These are phyloP conservation scores for Entomyzon cyanotis DNA, from an alignment of 2,113 vertebrate species.

Conservation along the genomic window DNA sequence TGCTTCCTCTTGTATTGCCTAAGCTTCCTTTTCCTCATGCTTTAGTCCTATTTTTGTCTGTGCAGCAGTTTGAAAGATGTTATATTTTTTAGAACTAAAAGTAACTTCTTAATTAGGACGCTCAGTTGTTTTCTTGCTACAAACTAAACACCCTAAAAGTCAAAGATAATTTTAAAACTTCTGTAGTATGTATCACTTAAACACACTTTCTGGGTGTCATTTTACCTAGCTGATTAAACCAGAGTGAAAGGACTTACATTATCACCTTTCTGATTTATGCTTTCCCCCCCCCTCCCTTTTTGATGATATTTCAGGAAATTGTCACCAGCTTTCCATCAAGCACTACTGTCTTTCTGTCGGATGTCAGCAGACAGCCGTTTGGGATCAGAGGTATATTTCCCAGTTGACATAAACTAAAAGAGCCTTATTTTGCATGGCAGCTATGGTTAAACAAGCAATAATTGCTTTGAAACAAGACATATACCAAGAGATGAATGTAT, in stretches of 20 bases:
- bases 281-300: background rate
- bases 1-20: conserved; percentile 19
- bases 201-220: background rate
- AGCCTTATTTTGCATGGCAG: background rate
- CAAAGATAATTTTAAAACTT: background rate
- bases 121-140: background rate
- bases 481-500: background rate
- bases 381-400: conserved; percentile 89
- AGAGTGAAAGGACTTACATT: background rate
- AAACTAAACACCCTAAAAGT: background rate
- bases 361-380: conserved; percentile 97
- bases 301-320: conserved; percentile 81
- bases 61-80: background rate
- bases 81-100: background rate
- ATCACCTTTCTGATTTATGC: background rate
- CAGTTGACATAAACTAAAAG: background rate
- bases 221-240: background rate
- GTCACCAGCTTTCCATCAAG: conserved; percentile 95
- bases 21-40: background rate
- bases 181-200: background rate
- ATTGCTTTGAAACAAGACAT: background rate
- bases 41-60: background rate
- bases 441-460: background rate
- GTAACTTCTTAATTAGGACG: background rate
- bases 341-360: conserved; percentile 95